Conservation (phyloP, 2,113 vertebrate genomes). For the Corythornis madagascariensis region DNA sequence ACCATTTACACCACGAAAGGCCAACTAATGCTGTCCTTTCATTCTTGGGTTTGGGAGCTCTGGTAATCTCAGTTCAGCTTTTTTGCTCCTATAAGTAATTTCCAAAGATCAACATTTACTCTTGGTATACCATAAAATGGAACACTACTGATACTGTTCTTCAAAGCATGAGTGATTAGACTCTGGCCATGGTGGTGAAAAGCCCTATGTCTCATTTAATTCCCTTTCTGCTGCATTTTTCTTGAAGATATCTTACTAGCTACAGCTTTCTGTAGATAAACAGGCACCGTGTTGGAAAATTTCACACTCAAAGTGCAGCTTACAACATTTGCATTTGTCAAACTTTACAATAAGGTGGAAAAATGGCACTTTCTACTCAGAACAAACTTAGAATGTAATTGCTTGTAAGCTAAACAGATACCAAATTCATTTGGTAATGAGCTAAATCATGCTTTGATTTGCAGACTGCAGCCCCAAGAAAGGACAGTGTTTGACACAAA, state of each 20-base stretch:
- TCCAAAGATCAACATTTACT: not conserved
- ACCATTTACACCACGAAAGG: not conserved
- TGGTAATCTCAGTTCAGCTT: not conserved
- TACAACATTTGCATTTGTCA: conserved; percentile 42
- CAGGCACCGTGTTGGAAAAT: conserved; percentile 8
- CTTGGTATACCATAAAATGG: not conserved
- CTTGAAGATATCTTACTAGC: conserved; percentile 29
- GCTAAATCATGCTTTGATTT: not conserved
- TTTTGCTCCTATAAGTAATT: not conserved
- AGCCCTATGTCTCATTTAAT: not conserved
- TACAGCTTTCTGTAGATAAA: conserved; percentile 38
- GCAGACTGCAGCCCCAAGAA: not conserved
- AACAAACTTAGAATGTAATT: conserved; percentile 37
- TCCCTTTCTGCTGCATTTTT: not conserved
- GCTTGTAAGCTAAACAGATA: conserved; percentile 1
- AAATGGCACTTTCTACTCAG: not conserved
- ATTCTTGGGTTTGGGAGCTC: not conserved
- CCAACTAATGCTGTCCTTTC: not conserved
- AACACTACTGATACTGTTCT: not conserved
- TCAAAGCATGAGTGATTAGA: conserved; percentile 29
- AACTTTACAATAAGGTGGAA: conserved; percentile 52
- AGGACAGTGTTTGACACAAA: not conserved
- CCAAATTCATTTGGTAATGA: not conserved
- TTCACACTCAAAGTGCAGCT: conserved; percentile 44
- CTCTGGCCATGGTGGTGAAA: conserved; percentile 3